phyloP scores from a whole-genome alignment of 2,797 vertebrate species.

The Ctenosaura bakeri region DNA sequence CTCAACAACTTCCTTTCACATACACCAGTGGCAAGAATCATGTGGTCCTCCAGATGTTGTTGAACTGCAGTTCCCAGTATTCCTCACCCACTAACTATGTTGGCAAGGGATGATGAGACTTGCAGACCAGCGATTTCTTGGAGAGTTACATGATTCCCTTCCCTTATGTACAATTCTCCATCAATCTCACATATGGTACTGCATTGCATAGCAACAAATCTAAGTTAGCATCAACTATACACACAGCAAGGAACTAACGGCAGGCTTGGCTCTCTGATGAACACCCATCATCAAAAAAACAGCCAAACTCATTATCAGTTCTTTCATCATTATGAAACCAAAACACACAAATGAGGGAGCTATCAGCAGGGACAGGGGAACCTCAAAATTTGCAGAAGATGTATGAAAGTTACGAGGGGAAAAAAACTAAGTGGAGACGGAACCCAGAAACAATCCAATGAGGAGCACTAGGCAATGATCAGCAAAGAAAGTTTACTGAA shows the following conservation, averaged over 20 bases:
- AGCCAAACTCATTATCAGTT: neutral
- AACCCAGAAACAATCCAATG: neutral
- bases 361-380: neutral
- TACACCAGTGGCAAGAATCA: too few species aligned
- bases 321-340: neutral
- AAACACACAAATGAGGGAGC: neutral
- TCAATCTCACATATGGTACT: too few species aligned
- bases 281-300: neutral
- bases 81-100: too few species aligned
- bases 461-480: too few species aligned
- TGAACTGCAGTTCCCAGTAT: too few species aligned
- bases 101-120: too few species aligned
- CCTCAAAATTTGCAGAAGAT: neutral
- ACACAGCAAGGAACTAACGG: too few species aligned
- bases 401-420: neutral
- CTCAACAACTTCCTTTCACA: neutral
- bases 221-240: neutral
- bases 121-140: too few species aligned
- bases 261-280: neutral
- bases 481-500: neutral
- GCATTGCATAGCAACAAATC: neutral
- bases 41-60: too few species aligned
- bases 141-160: too few species aligned
- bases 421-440: neutral
- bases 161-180: too few species aligned